Evolutionary conservation across 2,797 vertebrate species (phyloP), one percentile per base, ranked within the genome.

Genomic region (Arctocebus calabarensis): DNA sequence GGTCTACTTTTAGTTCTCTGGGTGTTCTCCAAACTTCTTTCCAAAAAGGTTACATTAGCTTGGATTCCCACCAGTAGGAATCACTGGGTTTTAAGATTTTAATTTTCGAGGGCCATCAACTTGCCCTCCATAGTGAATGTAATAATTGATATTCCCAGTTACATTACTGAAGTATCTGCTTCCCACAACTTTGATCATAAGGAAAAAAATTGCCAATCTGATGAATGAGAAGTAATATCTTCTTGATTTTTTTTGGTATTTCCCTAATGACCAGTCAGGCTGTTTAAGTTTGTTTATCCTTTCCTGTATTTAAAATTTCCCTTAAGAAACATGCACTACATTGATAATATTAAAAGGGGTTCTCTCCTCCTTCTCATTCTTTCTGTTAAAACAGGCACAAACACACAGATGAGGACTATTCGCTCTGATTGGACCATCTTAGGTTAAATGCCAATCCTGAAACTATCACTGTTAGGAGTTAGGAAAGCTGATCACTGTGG

Each of bases 231-330:
- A 93, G 57, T 84, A 37, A 19, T 32, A 55, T 64, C 37, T 90
- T 29, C 37, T 32, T 89, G 77, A 62, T 84, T 94, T 94, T 90
- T 83, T 94, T 73, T 90, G 86, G 10, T 48, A 48, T 93, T 94
- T 93, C 29, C 34, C 59, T 57, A 43, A 45, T 88, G 75, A 64
- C 73, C 14, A 90, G 59, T 19, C 78, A 70, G 34, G 66, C 45
- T 88, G 55, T 79, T 92, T 90, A 81, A 40, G 73, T 91, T 25
- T 87, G 20, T 89, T 90, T 64, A 87, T 75, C 20, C 25, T 92
- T 92, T 89, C 55, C 62, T 73, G 4, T 13, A 68, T 88, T 90
- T 88, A 70, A 40, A 20, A 45, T 78, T 78, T 93, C 88, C 59
- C 66, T 90, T 32, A 84, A 34, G 78, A 74, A 83, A 94, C 27